Percentiles rank a stretch among this genome's conserved stretches.
These are phyloP conservation scores for Telmatochromis sp. DNA, from an alignment of 2,113 vertebrate genomes.

Conservation along the genomic window DNA sequence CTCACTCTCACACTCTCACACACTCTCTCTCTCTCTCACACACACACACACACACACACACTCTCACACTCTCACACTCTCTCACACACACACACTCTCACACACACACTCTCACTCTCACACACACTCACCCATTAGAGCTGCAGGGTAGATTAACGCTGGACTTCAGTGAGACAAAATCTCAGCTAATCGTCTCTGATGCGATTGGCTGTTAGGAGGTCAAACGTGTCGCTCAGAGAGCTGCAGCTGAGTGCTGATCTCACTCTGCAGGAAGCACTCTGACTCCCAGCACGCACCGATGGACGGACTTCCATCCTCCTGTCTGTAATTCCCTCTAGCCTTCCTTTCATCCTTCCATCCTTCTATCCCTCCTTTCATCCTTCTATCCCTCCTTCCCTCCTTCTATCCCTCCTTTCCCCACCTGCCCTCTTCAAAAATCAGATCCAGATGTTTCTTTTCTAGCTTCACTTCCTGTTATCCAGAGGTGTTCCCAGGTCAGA, in stretches of 20 bases:
- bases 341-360: background rate
- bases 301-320: background rate
- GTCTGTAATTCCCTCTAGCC: background rate
- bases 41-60: too few species aligned
- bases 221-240: background rate
- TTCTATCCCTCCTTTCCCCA: too few species aligned
- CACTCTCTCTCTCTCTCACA: too few species aligned
- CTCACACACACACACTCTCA: accelerated
- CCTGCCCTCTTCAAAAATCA: background rate
- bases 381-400: background rate
- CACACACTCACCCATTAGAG: background rate
- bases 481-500: background rate
- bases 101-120: accelerated
- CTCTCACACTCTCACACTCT: accelerated
- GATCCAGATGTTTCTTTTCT: background rate
- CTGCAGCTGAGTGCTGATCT: background rate
- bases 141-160: background rate
- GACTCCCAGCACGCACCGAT: accelerated
- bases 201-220: conserved; percentile 18
- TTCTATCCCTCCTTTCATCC: background rate
- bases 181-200: conserved; percentile 20
- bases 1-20: accelerated
- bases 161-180: background rate
- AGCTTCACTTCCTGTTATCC: background rate
- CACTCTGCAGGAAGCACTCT: background rate